Percentiles rank a stretch among this genome's conserved stretches.
These are phyloP conservation scores for Pygoscelis antarcticus DNA, from an alignment of 2,113 vertebrate species.

Conservation along the genomic window DNA sequence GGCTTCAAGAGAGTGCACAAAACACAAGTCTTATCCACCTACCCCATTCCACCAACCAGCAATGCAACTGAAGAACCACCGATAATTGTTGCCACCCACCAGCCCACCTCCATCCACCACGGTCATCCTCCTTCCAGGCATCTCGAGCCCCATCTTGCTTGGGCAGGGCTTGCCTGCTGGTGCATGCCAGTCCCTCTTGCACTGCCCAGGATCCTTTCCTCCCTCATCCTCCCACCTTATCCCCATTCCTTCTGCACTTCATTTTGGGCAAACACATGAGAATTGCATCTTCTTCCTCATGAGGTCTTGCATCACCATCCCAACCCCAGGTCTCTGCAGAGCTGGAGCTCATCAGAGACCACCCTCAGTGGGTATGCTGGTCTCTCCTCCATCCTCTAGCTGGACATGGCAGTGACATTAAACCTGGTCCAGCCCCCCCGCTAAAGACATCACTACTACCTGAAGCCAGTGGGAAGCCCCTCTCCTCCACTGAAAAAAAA, in stretches of 20 bases:
- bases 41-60: neutral
- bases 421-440: fast-evolving
- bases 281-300: neutral
- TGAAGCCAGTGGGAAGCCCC: neutral
- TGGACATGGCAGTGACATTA: neutral
- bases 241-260: neutral
- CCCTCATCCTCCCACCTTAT: neutral
- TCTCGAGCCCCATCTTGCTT: neutral
- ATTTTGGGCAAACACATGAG: neutral
- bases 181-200: neutral
- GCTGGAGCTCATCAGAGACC: neutral
- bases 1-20: neutral
- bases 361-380: neutral
- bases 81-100: neutral
- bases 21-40: neutral
- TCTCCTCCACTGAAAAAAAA: neutral
- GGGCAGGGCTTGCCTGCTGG: neutral
- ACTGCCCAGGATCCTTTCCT: neutral
- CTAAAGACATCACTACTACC: neutral
- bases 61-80: neutral
- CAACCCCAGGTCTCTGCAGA: neutral
- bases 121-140: neutral
- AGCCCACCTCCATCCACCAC: neutral
- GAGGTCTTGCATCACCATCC: neutral
- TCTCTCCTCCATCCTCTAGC: neutral